Conservation (phyloP, 2,888 invertebrate species). For the Drosophila barbarae region DNA sequence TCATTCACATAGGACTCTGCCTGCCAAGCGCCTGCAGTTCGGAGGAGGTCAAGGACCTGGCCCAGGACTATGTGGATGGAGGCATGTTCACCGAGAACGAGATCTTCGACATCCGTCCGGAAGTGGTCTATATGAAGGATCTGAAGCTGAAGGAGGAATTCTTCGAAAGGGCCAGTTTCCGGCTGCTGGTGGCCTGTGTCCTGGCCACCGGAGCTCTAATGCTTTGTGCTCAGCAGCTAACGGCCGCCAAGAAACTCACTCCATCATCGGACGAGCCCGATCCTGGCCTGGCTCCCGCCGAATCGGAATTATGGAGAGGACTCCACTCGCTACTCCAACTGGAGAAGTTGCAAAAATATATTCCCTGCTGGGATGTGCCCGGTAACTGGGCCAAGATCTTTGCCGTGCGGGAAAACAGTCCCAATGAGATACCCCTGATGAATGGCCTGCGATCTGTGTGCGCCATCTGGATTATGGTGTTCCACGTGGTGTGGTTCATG, state of each 20-base stretch:
- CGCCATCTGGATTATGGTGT: slow-evolving; percentile 79
- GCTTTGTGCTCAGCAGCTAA: slow-evolving; percentile 64
- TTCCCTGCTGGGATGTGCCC: slow-evolving; percentile 77
- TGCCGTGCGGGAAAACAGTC: slow-evolving; percentile 56
- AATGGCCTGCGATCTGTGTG: slow-evolving; percentile 79
- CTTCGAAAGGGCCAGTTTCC: slow-evolving; percentile 75
- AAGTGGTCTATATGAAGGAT: slow-evolving; percentile 79
- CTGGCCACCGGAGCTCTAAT: slow-evolving; percentile 67
- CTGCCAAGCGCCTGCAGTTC: slow-evolving; percentile 80
- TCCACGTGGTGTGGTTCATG: slow-evolving; percentile 80
- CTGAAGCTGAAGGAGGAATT: slow-evolving; percentile 75
- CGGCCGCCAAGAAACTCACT: slow-evolving; percentile 26
- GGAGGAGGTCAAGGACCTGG: slow-evolving; percentile 77
- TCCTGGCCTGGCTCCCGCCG: slow-evolving; percentile 54
- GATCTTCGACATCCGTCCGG: slow-evolving; percentile 76
- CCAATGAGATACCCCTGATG: slow-evolving; percentile 77
- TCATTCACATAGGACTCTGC: slow-evolving; percentile 81
- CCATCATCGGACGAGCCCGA: slow-evolving; percentile 1
- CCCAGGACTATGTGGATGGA: slow-evolving; percentile 73
- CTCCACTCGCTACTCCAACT: slow-evolving; percentile 51
- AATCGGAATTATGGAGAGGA: slow-evolving; percentile 57
- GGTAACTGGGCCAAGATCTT: slow-evolving; percentile 74
- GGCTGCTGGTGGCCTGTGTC: slow-evolving; percentile 66
- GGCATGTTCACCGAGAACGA: slow-evolving; percentile 76
- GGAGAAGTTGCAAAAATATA: slow-evolving; percentile 56